Base-by-base conservation (phyloP, 2,113 vertebrate genomes). In the Heliornis fulica region DNA sequence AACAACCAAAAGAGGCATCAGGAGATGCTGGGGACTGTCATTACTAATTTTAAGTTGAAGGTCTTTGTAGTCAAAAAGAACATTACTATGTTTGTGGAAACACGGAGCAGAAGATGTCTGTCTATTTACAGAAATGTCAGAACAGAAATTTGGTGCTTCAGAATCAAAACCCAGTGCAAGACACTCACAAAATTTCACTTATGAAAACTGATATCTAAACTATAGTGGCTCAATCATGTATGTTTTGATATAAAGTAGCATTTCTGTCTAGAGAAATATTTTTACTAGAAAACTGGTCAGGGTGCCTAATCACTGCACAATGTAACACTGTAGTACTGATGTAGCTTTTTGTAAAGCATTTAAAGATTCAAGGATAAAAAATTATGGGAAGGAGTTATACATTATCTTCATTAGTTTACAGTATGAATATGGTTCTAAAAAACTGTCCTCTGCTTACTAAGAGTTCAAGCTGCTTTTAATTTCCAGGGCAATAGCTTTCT, bases 401-500 rank as follows among this genome's bases (percentile, higher is more conserved):
- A 34, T 54, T 66, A 43, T 38, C 25, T 78, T 90, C 36, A 56
- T 64, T 75, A 51, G 45, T 83, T 89, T 95, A 92, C 68, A 60
- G 15, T 51, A 53, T 16, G 64, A 68, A 68, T 28, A 32, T 8
- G 8, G 15, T 75, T 87, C 41, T 90, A 77, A 84, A 31, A 46
- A 29, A 13, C 25, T 77, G 89, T 83, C 16, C 8, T 75, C 53
- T 87, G 13, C 46, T 92, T 63, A 65, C 56, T 86, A 60, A 76
- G 60, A 68, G 36, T 92, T 97, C 76, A 93, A 57, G 34, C 17
- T 72, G 19, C 65, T 80, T 91, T 97, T 95, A 94, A 94, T 95
- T 96, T 74, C 48, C 12, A 74, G 70, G n/a, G 81, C 23, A 79
- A 57, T 41, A 65, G 31, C 36, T 95, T 90, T n/a, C 34, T 84